Percentiles rank a stretch among this genome's conserved stretches.
These are phyloP conservation scores for Epinephelus coioides DNA, from an alignment of 2,797 vertebrate genomes.

Conservation along the genomic window DNA sequence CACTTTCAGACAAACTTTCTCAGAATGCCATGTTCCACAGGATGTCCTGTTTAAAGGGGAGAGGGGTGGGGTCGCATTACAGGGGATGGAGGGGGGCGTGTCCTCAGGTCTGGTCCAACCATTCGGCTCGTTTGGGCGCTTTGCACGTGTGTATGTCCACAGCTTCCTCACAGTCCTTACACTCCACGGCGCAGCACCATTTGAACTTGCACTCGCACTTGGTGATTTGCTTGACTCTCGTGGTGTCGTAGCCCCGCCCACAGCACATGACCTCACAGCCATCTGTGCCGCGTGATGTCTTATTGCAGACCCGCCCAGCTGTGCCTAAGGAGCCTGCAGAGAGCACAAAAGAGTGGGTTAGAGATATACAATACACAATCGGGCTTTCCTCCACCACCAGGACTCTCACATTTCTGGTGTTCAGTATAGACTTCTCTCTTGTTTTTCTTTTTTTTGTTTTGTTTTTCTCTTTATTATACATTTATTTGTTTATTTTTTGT, in stretches of 20 bases:
- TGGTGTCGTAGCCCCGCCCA: conserved; percentile 97
- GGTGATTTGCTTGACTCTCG: conserved; percentile 92
- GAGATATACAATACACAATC: no score
- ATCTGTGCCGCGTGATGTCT: conserved; percentile 93
- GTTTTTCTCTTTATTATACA: no score
- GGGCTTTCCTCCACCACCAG: no score
- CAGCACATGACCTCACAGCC: conserved; percentile 99
- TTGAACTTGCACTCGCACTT: conserved; percentile 99
- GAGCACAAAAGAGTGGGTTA: conserved; percentile 12
- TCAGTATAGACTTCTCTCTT: no score
- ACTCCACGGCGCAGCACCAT: conserved; percentile 98
- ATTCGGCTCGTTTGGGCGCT: conserved; percentile 92
- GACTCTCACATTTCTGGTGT: no score
- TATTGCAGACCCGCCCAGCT: conserved; percentile 94
- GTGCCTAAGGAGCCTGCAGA: conserved; percentile 94
- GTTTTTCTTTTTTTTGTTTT: no score
- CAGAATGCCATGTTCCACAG: conserved; percentile 86
- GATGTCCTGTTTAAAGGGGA: conserved; percentile 76
- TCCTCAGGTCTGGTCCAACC: conserved; percentile 88
- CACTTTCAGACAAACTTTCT: conserved; percentile 88
- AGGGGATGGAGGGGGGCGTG: conserved; percentile 31
- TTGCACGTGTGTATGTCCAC: conserved; percentile 99
- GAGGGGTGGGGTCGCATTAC: conserved; percentile 56
- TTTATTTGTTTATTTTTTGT: no score
- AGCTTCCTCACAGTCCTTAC: conserved; percentile 96